phyloP scores from a whole-genome alignment of 2,797 vertebrate genomes.

The Urophycis tenuis region DNA sequence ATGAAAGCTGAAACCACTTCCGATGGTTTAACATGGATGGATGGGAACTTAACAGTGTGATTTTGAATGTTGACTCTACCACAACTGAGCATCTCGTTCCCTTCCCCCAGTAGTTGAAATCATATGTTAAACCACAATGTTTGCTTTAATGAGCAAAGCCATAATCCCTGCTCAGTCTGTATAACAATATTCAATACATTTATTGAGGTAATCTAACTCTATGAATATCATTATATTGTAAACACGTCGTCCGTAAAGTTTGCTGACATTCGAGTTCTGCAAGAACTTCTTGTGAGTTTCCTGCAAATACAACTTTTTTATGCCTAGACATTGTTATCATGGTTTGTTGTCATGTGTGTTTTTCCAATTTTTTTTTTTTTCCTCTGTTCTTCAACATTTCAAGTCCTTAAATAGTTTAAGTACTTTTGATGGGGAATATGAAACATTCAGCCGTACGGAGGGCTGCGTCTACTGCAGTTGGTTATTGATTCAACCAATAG shows the following conservation, averaged over 20 bases:
- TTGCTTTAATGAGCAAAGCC: background rate
- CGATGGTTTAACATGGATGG: background rate
- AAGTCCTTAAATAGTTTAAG: too few relatives aligned
- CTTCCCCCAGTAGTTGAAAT: background rate
- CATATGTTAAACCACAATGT: background rate
- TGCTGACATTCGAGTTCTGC: background rate
- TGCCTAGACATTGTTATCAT: background rate
- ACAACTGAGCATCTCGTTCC: background rate
- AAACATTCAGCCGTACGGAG: background rate
- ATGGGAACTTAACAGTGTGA: background rate
- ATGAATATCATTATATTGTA: background rate
- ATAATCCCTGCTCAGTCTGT: background rate
- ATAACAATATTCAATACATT: background rate
- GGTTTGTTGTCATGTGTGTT: background rate
- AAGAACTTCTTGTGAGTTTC: background rate
- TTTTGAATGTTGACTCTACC: background rate
- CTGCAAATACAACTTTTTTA: background rate
- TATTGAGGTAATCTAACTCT: background rate
- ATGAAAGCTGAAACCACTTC: background rate
- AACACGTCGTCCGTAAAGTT: background rate
- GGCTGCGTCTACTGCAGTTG: background rate
- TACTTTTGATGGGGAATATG: background rate
- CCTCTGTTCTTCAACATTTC: background rate
- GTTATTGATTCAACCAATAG: background rate
- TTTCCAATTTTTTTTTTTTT: background rate